A percentile compares a stretch with the other conserved stretches of the same genome.
These are phyloP conservation scores for Fopius arisanus DNA, from an alignment of 1,140 invertebrate genomes.

Conservation along the genomic window DNA sequence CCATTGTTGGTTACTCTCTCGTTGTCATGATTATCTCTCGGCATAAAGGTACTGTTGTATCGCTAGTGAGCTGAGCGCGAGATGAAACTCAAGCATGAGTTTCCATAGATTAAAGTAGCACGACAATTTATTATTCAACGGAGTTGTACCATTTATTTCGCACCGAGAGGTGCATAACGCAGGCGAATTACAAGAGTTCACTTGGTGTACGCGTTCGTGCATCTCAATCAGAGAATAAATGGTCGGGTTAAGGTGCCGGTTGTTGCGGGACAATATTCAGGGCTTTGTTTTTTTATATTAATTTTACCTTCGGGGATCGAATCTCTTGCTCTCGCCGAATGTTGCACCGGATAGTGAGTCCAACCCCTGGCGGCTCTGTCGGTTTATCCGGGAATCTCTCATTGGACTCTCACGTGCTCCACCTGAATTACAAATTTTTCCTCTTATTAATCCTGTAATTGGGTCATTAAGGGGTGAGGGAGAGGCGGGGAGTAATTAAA, in stretches of 20 bases:
- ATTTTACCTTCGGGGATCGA: constrained; percentile 47
- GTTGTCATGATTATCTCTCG: background rate
- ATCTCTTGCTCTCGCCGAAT: constrained; percentile 48
- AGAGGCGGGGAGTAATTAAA: too few relatives aligned
- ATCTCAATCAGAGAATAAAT: background rate
- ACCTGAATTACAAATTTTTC: background rate
- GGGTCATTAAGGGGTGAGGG: background rate
- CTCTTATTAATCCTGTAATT: too few relatives aligned
- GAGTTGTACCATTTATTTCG: background rate
- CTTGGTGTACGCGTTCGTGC: background rate
- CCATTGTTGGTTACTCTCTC: background rate
- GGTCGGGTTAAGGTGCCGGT: background rate
- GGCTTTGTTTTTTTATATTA: background rate
- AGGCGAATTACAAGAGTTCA: background rate
- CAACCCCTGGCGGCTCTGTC: constrained; percentile 37
- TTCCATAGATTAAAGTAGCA: background rate
- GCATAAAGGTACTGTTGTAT: background rate
- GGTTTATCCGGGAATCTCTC: constrained; percentile 55
- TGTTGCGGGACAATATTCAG: background rate
- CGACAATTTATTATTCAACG: background rate
- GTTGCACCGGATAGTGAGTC: constrained; percentile 46
- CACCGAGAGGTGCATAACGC: background rate
- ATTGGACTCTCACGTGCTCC: constrained; percentile 34
- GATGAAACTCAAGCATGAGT: background rate
- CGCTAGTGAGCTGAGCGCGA: background rate